Evolutionary conservation across 2,888 invertebrate species (phyloP).

Genomic region (Drosophila maculinotata): DNA sequence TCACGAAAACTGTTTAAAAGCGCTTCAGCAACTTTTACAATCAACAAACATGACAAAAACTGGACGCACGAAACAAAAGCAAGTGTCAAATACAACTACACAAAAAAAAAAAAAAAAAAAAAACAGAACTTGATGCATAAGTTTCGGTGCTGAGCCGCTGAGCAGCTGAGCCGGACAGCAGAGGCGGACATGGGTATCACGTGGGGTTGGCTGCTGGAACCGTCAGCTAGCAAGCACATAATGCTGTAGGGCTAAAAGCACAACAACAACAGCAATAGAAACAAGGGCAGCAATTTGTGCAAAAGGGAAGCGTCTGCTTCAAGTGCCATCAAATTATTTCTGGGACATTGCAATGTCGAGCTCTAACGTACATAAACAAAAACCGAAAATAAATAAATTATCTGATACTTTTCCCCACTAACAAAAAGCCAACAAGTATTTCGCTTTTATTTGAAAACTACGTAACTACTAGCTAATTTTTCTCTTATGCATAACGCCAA

Average conservation of each 20-base stretch:
- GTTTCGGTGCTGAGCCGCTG: constrained; percentile 38
- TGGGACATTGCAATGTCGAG: constrained; percentile 5
- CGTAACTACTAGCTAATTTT: too few relatives aligned
- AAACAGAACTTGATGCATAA: constrained; percentile 55
- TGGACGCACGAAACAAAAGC: constrained; percentile 60
- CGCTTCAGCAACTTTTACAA: constrained; percentile 77
- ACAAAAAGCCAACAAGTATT: too few relatives aligned
- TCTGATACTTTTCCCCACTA: too few relatives aligned
- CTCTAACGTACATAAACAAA: background rate
- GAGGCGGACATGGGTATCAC: constrained; percentile 21
- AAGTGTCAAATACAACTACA: constrained; percentile 63
- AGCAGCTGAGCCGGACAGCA: constrained; percentile 12
- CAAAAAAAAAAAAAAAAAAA: constrained; percentile 10
- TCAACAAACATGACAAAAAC: constrained; percentile 79
- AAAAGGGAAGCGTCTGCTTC: background rate
- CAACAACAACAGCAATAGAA: constrained; percentile 24
- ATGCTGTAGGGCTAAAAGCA: constrained; percentile 42
- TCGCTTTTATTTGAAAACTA: too few relatives aligned
- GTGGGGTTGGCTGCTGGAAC: constrained; percentile 12
- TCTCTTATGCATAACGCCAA: too few relatives aligned
- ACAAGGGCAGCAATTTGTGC: constrained; percentile 19
- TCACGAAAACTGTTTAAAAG: constrained; percentile 77
- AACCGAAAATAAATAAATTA: too few relatives aligned
- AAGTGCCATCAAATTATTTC: constrained; percentile 27
- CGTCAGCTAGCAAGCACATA: constrained; percentile 56